phyloP scores from a whole-genome alignment of 2,113 vertebrate species.

The Montifringilla adamsi region DNA sequence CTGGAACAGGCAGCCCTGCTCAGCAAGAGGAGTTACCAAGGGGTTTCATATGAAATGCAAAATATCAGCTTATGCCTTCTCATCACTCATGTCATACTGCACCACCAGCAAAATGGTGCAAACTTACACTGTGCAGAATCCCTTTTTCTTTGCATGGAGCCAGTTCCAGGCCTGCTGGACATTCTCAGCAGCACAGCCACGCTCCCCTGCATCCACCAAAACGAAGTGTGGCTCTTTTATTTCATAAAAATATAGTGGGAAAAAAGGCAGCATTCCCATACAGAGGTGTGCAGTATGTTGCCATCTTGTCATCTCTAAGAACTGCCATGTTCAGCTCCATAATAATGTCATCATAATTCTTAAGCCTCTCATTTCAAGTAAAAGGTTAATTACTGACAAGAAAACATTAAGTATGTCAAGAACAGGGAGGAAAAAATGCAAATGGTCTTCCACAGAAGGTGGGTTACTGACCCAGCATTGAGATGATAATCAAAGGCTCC shows the following conservation, averaged over 20 bases:
- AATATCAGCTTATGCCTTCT: not conserved
- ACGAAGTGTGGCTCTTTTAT: not conserved
- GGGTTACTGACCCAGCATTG: not conserved
- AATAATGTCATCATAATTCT: constrained; percentile 40
- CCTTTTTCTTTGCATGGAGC: not conserved
- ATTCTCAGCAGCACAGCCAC: not conserved
- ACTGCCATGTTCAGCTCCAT: not conserved
- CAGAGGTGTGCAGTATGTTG: not conserved
- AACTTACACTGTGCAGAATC: not conserved
- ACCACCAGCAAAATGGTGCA: not conserved
- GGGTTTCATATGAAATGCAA: not conserved
- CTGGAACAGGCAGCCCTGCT: not conserved
- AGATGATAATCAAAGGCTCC: not conserved
- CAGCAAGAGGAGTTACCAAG: not conserved
- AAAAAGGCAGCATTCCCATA: not conserved
- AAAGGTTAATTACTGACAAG: constrained; percentile 56
- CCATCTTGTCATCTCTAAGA: not conserved
- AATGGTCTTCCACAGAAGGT: not conserved
- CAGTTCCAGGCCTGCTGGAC: not conserved
- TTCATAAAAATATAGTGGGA: not conserved
- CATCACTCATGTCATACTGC: fast-evolving
- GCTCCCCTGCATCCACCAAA: not conserved
- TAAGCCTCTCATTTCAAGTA: constrained; percentile 33
- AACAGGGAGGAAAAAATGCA: not conserved
- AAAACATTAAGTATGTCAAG: constrained; percentile 25